These are phyloP conservation scores for Zalophus californianus DNA, from an alignment of 2,797 vertebrate genomes.

Conservation along the genomic window DNA sequence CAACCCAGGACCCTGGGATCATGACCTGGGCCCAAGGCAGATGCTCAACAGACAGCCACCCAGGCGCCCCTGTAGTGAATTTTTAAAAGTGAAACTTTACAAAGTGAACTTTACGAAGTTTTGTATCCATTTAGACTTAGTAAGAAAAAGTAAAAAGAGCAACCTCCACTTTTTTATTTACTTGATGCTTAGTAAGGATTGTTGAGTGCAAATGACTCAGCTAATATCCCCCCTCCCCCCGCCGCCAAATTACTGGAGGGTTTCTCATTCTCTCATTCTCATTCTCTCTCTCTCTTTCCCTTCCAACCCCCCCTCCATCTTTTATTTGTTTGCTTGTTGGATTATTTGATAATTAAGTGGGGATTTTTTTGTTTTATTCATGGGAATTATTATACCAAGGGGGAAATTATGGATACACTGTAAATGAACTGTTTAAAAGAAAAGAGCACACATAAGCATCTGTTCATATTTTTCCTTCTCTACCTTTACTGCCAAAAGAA, in stretches of 20 bases:
- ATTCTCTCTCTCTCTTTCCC: not conserved
- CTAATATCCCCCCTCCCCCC: not conserved
- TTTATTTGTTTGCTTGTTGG: not conserved
- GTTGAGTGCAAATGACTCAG: not conserved
- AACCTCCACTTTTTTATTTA: not conserved
- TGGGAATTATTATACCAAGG: not conserved
- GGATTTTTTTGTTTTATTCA: not conserved
- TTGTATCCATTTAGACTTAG: not conserved
- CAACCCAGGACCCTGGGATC: not conserved
- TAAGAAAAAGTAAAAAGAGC: not conserved
- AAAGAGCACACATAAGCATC: not conserved
- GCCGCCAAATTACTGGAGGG: not conserved
- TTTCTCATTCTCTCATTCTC: not conserved
- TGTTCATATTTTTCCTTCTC: not conserved
- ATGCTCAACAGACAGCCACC: not conserved
- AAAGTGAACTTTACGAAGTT: not conserved
- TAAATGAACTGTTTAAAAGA: not conserved
- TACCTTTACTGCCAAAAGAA: not conserved
- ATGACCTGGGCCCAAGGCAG: not conserved
- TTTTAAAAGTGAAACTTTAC: not conserved
- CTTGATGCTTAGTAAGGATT: not conserved
- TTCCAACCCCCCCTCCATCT: not conserved
- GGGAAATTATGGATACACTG: not conserved
- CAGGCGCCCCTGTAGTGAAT: not conserved
- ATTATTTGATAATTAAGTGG: not conserved